A percentile compares a stretch with the other conserved stretches of the same genome.
phyloP scores from a whole-genome alignment of 2,888 invertebrate species.

The Automeris io region DNA sequence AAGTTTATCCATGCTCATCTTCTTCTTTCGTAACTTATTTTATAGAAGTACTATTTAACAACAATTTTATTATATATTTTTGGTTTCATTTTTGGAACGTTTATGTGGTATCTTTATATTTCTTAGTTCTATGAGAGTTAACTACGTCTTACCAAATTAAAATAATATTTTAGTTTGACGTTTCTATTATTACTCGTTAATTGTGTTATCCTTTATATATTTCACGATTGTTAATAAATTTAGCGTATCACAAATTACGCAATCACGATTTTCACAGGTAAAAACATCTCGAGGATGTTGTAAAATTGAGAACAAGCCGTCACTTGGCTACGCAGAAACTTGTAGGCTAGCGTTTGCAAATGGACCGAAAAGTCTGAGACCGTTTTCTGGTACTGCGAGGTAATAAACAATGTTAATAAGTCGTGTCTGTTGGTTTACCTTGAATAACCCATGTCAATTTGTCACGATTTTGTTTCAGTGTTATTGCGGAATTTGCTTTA shows the following conservation, averaged over 20 bases:
- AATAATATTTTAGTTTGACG: no score
- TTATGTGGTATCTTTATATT: no score
- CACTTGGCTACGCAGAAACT: constrained; percentile 79
- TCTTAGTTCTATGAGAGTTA: no score
- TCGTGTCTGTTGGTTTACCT: neutral
- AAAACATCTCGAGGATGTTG: constrained; percentile 63
- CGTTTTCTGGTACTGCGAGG: constrained; percentile 70
- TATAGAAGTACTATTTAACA: no score
- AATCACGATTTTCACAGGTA: constrained; percentile 39
- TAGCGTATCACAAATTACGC: constrained; percentile 2
- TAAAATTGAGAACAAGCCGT: constrained; percentile 62
- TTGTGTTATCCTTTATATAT: no score
- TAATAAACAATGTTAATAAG: constrained; percentile 25
- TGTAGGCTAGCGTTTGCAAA: constrained; percentile 77
- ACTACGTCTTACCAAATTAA: no score
- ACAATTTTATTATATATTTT: no score
- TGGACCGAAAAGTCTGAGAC: constrained; percentile 71
- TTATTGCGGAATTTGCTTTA: constrained; percentile 79
- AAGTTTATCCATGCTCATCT: no score
- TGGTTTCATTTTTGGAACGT: no score
- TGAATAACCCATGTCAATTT: neutral
- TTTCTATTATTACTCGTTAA: no score
- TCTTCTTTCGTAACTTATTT: no score
- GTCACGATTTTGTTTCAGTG: constrained; percentile 37
- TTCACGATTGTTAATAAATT: neutral